Base-by-base conservation (phyloP, 2,888 invertebrate species). In the Agapostemon virescens region DNA sequence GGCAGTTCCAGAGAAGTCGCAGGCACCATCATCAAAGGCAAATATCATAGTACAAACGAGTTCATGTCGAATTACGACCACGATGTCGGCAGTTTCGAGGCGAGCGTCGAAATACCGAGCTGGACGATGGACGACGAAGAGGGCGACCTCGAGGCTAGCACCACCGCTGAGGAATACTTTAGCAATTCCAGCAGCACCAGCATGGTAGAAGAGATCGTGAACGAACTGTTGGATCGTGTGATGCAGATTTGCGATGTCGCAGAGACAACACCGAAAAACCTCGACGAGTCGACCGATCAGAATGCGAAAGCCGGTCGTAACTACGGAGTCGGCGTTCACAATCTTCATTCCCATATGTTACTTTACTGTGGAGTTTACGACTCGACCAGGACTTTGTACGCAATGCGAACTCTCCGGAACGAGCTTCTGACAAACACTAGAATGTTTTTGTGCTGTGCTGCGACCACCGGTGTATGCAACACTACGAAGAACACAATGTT, bases 331-430 rank as follows among this genome's bases (percentile, higher is more conserved):
- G 93, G 93, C 20, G 94, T 97, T 52, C 96, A 96, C 91, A 96
- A 96, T 38, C 95, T 97, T 77, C 97, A 98, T 91, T 96, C 97
- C 33, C 97, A 98, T 90, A 95, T 98, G 93, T 94, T 98, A 61
- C 93, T 98, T 3, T 98, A 98, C 90, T 95, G 95, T 86, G 96
- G 96, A 83, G 95, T 96, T 26, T 97, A 96, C 88, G 97, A 97
- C 91, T 95, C 96, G 0, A 94, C 95, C 77, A 94, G 96, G 87
- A 95, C 95, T 3, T 93, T 97, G 0, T 97, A 97, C 90, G 96
- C 96, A 11, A 93, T 97, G 83, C 95, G 95, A 79, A 96, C 96
- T 0, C 92, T 97, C n/a, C 95, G 95, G 81, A 96, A 95, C 87
- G 95, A 97, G 83, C 94, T 97, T 11, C 90, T 94, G 63, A 94